These are phyloP conservation scores for Echeneis naucrates DNA, from an alignment of 2,797 vertebrate species.

Conservation along the genomic window DNA sequence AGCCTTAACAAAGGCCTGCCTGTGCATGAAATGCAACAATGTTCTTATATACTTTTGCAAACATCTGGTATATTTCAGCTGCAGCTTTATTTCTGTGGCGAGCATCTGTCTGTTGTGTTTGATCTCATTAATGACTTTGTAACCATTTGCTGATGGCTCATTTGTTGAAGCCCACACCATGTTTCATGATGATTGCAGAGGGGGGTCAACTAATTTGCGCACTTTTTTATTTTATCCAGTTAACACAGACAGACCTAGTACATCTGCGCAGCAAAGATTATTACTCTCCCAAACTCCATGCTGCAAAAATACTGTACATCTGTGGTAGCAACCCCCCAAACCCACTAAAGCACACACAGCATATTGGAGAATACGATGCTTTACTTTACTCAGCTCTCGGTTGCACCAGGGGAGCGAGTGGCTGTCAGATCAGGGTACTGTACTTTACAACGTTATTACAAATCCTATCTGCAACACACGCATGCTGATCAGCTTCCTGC, in stretches of 20 bases:
- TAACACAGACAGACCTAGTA: background rate
- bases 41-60: conserved; percentile 39
- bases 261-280: background rate
- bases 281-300: background rate
- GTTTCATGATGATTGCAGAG: conserved; percentile 19
- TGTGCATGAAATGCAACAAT: background rate
- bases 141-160: conserved; percentile 36
- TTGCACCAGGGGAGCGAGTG: conserved; percentile 13
- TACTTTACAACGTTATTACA: conserved; percentile 21
- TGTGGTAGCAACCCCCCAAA: background rate
- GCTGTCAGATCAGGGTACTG: conserved; percentile 45
- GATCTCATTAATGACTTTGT: conserved; percentile 41
- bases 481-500: conserved; percentile 23
- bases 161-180: conserved; percentile 14
- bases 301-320: background rate
- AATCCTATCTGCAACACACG: conserved; percentile 24
- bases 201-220: background rate
- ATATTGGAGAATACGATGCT: conserved; percentile 8
- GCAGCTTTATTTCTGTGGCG: background rate
- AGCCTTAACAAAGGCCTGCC: too few species aligned
- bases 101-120: conserved; percentile 25
- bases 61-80: conserved; percentile 36
- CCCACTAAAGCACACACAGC: background rate
- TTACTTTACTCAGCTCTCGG: conserved; percentile 21
- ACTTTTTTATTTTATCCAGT: conserved; percentile 1